A percentile compares a stretch with the other conserved stretches of the same genome.
These are phyloP conservation scores for Lycaena phlaeas DNA, from an alignment of 2,888 invertebrate genomes.

Conservation along the genomic window DNA sequence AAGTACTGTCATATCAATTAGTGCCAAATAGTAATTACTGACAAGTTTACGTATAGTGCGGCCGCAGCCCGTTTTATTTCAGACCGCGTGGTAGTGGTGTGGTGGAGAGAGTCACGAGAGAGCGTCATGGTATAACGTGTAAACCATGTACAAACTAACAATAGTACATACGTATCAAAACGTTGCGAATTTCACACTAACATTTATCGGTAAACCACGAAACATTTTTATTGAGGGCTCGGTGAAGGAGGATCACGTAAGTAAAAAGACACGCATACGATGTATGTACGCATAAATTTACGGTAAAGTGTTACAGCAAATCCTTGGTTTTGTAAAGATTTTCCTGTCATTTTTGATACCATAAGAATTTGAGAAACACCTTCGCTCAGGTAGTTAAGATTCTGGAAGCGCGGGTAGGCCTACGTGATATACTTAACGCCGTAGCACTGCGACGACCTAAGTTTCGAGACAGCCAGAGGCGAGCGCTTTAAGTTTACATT, in stretches of 20 bases:
- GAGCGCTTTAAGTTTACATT: constrained; percentile 5
- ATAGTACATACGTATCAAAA: neutral
- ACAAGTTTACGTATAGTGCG: too few species aligned
- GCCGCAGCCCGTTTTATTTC: too few species aligned
- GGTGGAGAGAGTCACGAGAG: too few species aligned
- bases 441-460: constrained; percentile 39
- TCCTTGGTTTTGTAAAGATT: constrained; percentile 31
- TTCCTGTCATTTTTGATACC: constrained; percentile 35
- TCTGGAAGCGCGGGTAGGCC: constrained; percentile 44
- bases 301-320: constrained; percentile 42
- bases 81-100: too few species aligned
- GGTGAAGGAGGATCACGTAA: neutral
- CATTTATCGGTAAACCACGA: too few species aligned
- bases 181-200: too few species aligned
- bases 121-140: too few species aligned
- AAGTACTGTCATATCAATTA: too few species aligned
- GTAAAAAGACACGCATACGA: too few species aligned
- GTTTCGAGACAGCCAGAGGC: neutral
- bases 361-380: constrained; percentile 55
- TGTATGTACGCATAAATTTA: constrained; percentile 44
- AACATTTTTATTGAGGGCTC: too few species aligned
- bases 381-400: constrained; percentile 55
- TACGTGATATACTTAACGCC: constrained; percentile 65
- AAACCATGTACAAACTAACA: too few species aligned
- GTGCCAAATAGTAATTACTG: too few species aligned